These are phyloP conservation scores for Metallyticus violacea DNA, from an alignment of 2,888 invertebrate species.

Conservation along the genomic window DNA sequence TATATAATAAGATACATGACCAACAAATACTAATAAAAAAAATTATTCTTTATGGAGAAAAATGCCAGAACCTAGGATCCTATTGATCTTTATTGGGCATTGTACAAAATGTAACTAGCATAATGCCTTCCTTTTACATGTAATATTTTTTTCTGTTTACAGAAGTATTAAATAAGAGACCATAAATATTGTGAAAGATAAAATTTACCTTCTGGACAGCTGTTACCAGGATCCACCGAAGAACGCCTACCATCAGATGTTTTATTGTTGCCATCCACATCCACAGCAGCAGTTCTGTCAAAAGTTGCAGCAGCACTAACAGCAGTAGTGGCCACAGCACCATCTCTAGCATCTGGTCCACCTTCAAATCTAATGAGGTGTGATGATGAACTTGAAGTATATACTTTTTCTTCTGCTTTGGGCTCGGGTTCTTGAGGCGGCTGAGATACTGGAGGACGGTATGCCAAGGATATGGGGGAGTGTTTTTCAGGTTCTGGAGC, in stretches of 20 bases:
- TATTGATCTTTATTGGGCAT: too few species aligned
- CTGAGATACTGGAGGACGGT: constrained; percentile 44
- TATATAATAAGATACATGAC: too few species aligned
- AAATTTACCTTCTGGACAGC: constrained; percentile 54
- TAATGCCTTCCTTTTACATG: too few species aligned
- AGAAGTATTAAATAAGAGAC: too few species aligned
- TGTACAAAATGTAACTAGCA: too few species aligned
- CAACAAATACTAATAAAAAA: too few species aligned
- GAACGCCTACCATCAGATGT: constrained; percentile 36
- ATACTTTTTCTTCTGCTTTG: constrained; percentile 43
- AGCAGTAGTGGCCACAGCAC: constrained; percentile 42
- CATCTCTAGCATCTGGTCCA: constrained; percentile 19
- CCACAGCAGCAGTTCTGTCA: constrained; percentile 47
- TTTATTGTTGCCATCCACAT: constrained; percentile 34
- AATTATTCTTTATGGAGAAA: too few species aligned
- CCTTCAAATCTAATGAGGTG: constrained; percentile 26
- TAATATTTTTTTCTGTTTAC: too few species aligned
- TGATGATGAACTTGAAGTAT: constrained; percentile 2
- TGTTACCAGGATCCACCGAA: constrained; percentile 41
- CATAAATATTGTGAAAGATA: too few species aligned
- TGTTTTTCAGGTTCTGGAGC: constrained; percentile 34
- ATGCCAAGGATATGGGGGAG: constrained; percentile 47
- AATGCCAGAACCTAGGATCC: too few species aligned
- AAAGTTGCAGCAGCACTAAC: constrained; percentile 46
- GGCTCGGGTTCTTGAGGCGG: constrained; percentile 39